Evolutionary conservation across 2,113 vertebrate species (phyloP).

Genomic region (Toxotes jaculatrix): DNA sequence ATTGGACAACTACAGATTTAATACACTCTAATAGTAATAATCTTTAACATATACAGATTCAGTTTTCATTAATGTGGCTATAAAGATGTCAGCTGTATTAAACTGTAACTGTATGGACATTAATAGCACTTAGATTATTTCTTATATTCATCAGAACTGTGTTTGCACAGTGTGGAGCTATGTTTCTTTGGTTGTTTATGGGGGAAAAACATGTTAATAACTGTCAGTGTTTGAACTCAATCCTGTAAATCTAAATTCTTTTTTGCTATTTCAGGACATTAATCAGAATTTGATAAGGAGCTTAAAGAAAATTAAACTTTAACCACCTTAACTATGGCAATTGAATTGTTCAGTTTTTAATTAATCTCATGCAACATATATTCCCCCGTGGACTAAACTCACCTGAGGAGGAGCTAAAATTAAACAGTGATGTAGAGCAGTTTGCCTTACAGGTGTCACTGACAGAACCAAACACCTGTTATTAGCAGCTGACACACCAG

Average conservation of each 20-base stretch:
- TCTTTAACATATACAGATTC: background rate
- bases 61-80: background rate
- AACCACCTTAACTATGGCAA: background rate
- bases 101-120: background rate
- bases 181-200: background rate
- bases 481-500: background rate
- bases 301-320: background rate
- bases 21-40: background rate
- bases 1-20: background rate
- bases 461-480: slow-evolving; percentile 53
- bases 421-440: slow-evolving; percentile 19
- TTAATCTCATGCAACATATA: background rate
- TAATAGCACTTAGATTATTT: background rate
- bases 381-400: slow-evolving; percentile 36
- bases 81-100: background rate
- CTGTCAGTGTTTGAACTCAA: background rate
- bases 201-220: background rate
- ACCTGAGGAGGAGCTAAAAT: slow-evolving; percentile 47
- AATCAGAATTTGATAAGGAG: background rate
- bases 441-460: slow-evolving; percentile 49
- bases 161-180: background rate
- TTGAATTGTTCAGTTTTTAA: slow-evolving; percentile 6
- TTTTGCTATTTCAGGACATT: background rate
- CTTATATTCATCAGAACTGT: background rate
- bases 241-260: background rate